These are phyloP conservation scores for Macaria notata DNA, from an alignment of 2,888 invertebrate species.

Conservation along the genomic window DNA sequence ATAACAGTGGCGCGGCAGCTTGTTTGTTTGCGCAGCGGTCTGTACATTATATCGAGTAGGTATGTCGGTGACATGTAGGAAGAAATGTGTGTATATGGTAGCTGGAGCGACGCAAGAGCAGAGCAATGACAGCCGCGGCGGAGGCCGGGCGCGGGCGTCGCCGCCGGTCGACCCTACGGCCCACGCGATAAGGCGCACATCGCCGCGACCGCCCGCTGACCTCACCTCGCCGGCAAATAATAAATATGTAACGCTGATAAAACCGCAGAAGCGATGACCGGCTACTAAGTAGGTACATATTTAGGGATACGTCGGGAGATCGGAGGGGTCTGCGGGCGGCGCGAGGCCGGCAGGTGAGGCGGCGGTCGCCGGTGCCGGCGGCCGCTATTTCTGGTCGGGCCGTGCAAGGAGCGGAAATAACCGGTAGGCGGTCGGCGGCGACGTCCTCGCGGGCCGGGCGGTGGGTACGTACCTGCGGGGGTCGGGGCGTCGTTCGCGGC, in stretches of 20 bases:
- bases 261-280: constrained; percentile 76
- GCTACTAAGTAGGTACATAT: constrained; percentile 61
- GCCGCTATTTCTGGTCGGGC: constrained; percentile 55
- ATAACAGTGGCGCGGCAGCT: constrained; percentile 15
- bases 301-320: constrained; percentile 47
- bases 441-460: constrained; percentile 43
- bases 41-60: constrained; percentile 2
- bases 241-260: constrained; percentile 82
- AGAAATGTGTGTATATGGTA: constrained; percentile 30
- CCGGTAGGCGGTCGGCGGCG: constrained; percentile 29
- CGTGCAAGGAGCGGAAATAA: constrained; percentile 41
- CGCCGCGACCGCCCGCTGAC: constrained; percentile 71
- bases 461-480: constrained; percentile 68
- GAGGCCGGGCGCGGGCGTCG: constrained; percentile 61
- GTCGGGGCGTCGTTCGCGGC: constrained; percentile 53
- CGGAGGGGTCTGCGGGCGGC: constrained; percentile 20
- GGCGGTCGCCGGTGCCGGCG: constrained; percentile 45
- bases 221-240: constrained; percentile 78
- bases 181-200: constrained; percentile 73
- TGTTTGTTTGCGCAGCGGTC: constrained; percentile 19
- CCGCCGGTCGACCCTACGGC: constrained; percentile 66
- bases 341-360: constrained; percentile 47
- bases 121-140: constrained; percentile 64
- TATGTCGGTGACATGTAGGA: constrained; percentile 8
- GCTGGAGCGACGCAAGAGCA: constrained; percentile 74